Evolutionary conservation across 2,888 invertebrate genomes (phyloP).

Genomic region (Aproaerema taeniolella): DNA sequence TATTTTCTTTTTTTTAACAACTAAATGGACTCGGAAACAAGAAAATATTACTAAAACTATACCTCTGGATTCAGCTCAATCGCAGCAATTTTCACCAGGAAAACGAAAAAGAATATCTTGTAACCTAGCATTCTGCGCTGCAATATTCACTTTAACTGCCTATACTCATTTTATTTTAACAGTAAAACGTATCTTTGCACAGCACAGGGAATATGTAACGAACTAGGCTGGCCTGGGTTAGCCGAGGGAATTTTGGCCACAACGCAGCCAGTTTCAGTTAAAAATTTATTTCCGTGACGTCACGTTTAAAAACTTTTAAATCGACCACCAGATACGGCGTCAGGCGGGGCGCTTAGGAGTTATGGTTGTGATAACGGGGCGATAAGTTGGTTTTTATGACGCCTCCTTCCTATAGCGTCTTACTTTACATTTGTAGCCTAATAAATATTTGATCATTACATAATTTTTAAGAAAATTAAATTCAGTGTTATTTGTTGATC

Average conservation of each 20-base stretch:
- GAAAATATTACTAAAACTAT: constrained; percentile 32
- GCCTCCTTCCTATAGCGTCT: too few species aligned
- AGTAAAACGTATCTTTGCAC: constrained; percentile 28
- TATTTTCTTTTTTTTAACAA: not conserved
- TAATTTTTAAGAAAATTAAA: too few species aligned
- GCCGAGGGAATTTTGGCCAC: constrained; percentile 33
- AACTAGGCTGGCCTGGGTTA: constrained; percentile 21
- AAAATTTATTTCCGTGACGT: constrained; percentile 13
- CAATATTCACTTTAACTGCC: constrained; percentile 47
- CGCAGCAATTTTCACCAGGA: constrained; percentile 21
- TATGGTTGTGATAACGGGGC: too few species aligned
- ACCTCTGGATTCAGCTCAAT: constrained; percentile 39
- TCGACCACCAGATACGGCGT: not conserved
- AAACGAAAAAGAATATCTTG: constrained; percentile 27
- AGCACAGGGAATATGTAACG: constrained; percentile 28
- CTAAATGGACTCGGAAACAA: not conserved
- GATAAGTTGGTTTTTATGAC: too few species aligned
- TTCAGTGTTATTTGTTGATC: too few species aligned
- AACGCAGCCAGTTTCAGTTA: constrained; percentile 23
- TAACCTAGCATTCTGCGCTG: constrained; percentile 38
- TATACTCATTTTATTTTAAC: constrained; percentile 47
- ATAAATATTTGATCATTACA: too few species aligned
- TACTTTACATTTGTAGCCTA: too few species aligned
- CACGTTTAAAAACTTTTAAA: constrained; percentile 7
- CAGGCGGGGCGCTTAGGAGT: too few species aligned